Conservation (phyloP, 2,888 invertebrate genomes). For the Cordilura impudica region DNA sequence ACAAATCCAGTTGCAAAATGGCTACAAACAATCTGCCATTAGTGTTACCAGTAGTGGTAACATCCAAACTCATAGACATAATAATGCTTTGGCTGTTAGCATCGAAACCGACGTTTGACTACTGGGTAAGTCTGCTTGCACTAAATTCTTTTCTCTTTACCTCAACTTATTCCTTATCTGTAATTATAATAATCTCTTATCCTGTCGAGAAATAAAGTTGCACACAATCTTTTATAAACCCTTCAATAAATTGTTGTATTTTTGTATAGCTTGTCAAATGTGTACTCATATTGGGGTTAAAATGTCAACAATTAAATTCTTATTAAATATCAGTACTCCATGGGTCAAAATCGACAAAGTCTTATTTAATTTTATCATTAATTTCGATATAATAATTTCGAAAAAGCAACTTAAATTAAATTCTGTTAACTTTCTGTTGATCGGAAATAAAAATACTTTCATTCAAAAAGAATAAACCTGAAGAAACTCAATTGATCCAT, state of each 20-base stretch:
- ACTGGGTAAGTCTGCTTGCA: conserved; percentile 83
- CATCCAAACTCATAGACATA: conserved; percentile 87
- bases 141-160: not conserved
- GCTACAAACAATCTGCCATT: conserved; percentile 72
- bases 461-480: too few species aligned
- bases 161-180: not conserved
- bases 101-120: conserved; percentile 98
- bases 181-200: conserved; percentile 56
- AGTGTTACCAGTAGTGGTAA: conserved; percentile 77
- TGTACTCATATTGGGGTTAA: not conserved
- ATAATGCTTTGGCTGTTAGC: conserved; percentile 90
- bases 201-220: conserved; percentile 48
- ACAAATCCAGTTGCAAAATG: conserved; percentile 71
- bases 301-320: not conserved
- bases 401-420: too few species aligned
- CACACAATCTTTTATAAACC: not conserved
- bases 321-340: not conserved
- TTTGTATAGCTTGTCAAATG: not conserved
- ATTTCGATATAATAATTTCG: too few species aligned
- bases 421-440: too few species aligned
- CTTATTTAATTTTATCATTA: too few species aligned
- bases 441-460: too few species aligned
- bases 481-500: too few species aligned
- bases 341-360: not conserved
- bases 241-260: not conserved